Conservation (phyloP, 2,888 invertebrate genomes). For the Buathra laborator region DNA sequence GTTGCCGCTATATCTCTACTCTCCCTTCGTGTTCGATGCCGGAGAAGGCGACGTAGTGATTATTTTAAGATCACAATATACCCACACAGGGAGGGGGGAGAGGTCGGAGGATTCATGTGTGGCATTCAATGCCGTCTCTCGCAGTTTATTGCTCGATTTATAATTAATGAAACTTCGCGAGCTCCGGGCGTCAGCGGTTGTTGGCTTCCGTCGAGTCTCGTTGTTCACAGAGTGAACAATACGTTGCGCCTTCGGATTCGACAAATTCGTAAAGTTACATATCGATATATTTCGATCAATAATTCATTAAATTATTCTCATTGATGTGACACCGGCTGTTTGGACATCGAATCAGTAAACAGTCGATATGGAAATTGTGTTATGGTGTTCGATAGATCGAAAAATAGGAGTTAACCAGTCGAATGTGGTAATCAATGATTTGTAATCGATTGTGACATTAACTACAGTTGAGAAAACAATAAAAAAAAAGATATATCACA, state of each 20-base stretch:
- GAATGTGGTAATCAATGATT: slow-evolving; percentile 17
- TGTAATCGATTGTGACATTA: slow-evolving; percentile 16
- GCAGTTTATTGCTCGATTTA: slow-evolving; percentile 37
- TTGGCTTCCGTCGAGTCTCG: neutral
- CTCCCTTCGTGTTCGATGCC: slow-evolving; percentile 11
- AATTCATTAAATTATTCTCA: too few species aligned
- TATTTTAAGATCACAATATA: slow-evolving; percentile 30
- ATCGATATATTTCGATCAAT: too few species aligned
- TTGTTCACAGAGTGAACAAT: neutral
- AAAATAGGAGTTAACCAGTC: too few species aligned
- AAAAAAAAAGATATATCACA: slow-evolving; percentile 16
- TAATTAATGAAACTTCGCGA: slow-evolving; percentile 13
- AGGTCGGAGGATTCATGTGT: neutral
- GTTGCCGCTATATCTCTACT: slow-evolving; percentile 21
- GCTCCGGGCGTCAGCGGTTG: neutral
- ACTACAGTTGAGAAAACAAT: slow-evolving; percentile 4
- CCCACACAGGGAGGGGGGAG: neutral
- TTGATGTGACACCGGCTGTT: too few species aligned
- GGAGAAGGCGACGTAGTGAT: slow-evolving; percentile 10
- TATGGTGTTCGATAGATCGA: too few species aligned
- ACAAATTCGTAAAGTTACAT: too few species aligned
- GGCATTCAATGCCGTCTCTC: slow-evolving; percentile 7
- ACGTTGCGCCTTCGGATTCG: too few species aligned
- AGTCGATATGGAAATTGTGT: too few species aligned
- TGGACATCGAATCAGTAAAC: too few species aligned